Base-by-base conservation (phyloP, 2,113 vertebrate species). In the Xiphophorus maculatus region DNA sequence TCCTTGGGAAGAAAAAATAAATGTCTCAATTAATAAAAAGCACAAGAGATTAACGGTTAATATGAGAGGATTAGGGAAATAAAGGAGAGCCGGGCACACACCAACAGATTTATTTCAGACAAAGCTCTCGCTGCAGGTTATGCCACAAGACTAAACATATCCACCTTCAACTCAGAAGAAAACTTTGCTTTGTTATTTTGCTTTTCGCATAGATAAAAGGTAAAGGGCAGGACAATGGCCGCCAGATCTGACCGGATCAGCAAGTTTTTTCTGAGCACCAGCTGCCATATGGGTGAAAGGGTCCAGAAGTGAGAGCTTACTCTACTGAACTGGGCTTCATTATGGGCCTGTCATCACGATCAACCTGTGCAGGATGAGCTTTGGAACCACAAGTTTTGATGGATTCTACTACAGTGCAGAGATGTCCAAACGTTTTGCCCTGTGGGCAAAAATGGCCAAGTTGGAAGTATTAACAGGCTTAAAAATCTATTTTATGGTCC, bases 261-360 rank as follows among this genome's bases (percentile, higher is more conserved):
- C 84, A 7, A 80, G 83, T 87, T 91, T 65, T 28, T 70, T 79
- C 76, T 61, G 77, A 84, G 77, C 28, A 35, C 71, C 62, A 79
- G 61, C 66, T 63, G 80, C 69, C 66, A 66, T 81, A 86, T 87
- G 44, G 44, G 44, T 67, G 82, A 89, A 82, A 82, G 68, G 80
- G 74, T 7, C 73, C 73, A 32, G 82, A 66, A 79, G 73, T 54
- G 54, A 75, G 40, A 71, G 73, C 13, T 54, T 66, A 76, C 72
- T 83, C 33, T 81, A 74, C 33, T 81, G 72, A 28, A 78, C 77
- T 64, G 77, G 69, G 68, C 76, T 82, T 61, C 84, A 9, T 54
- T 78, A 70, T 64, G 73, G 54, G 60, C 71, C 74, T 77, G 79
- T 81, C 82, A 84, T 91, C 82, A 89, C 81, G 66, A 79, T 79